Evolutionary conservation across 2,113 vertebrate genomes (phyloP).

Genomic region (Miniopterus natalensis): DNA sequence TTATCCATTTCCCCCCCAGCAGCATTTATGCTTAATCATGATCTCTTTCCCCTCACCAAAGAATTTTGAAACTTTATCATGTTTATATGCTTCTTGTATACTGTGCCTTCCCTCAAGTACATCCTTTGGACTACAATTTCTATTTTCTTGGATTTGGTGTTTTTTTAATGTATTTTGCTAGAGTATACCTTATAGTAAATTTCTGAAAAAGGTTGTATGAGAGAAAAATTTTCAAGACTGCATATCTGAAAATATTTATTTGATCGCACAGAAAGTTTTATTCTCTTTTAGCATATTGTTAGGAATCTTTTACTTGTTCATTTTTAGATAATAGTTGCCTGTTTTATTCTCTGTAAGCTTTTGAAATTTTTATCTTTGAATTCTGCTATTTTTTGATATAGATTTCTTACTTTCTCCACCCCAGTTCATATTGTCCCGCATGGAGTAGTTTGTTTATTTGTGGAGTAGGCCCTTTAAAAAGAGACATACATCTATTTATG

Average conservation of each 20-base stretch:
- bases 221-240: slow-evolving; percentile 22
- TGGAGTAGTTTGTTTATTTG: neutral
- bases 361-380: slow-evolving; percentile 3
- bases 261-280: neutral
- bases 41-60: neutral
- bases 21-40: neutral
- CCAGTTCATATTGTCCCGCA: neutral
- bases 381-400: neutral
- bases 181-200: neutral
- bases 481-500: neutral
- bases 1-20: neutral
- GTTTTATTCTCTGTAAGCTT: slow-evolving; percentile 20
- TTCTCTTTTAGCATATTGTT: neutral
- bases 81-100: neutral
- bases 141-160: neutral
- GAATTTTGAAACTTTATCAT: neutral
- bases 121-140: slow-evolving; percentile 15
- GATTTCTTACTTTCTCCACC: neutral
- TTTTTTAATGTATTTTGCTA: slow-evolving; percentile 42
- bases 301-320: neutral
- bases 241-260: slow-evolving; percentile 43
- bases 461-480: slow-evolving; percentile 45
- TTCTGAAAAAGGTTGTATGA: slow-evolving; percentile 6
- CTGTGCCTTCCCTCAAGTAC: neutral
- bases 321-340: neutral